phyloP scores from a whole-genome alignment of 2,888 invertebrate genomes.

The Rhopalosiphum nymphaeae region DNA sequence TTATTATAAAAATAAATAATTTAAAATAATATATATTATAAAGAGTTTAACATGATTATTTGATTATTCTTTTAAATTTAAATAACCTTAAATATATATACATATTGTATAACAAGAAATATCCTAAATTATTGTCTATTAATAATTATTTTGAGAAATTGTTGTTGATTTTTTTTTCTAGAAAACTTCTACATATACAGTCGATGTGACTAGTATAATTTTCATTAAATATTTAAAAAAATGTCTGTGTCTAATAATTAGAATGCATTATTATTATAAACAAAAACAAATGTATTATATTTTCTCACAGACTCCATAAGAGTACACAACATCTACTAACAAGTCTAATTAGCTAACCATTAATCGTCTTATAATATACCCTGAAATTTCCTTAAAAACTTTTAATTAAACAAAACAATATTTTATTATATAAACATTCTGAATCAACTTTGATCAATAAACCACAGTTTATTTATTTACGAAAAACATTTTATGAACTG shows the following conservation, averaged over 20 bases:
- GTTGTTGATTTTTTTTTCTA: background rate
- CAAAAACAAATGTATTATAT: background rate
- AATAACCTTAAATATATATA: background rate
- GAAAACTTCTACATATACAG: background rate
- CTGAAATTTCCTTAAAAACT: background rate
- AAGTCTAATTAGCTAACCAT: conserved; percentile 16
- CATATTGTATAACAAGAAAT: too few relatives aligned
- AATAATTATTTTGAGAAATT: too few relatives aligned
- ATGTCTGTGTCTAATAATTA: background rate
- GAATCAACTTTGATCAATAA: background rate
- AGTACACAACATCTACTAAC: background rate
- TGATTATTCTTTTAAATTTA: background rate
- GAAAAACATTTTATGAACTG: background rate
- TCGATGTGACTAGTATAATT: background rate
- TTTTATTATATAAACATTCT: background rate
- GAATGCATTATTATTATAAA: background rate
- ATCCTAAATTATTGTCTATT: too few relatives aligned
- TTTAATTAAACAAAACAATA: conserved; percentile 17
- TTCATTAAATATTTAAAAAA: background rate
- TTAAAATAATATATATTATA: background rate
- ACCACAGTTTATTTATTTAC: conserved; percentile 3
- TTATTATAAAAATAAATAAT: background rate
- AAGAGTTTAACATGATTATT: background rate
- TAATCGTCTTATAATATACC: conserved; percentile 15
- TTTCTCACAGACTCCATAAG: background rate